phyloP scores from a whole-genome alignment of 2,113 vertebrate genomes.

The Calonectris borealis region DNA sequence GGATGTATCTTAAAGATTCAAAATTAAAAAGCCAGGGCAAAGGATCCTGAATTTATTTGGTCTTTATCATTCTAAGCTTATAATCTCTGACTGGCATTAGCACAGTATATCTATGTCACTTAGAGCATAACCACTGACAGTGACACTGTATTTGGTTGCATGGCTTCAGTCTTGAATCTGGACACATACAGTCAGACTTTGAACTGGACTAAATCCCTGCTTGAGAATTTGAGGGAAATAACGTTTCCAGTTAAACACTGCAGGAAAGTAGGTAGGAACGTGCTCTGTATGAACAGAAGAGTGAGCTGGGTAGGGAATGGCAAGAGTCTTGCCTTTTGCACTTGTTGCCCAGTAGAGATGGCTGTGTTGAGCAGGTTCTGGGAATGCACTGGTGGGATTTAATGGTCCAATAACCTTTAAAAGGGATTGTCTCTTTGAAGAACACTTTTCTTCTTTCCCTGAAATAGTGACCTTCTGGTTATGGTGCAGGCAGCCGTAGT shows the following conservation, averaged over 20 bases:
- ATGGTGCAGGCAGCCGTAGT: neutral
- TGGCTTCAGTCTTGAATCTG: neutral
- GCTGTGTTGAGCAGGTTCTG: neutral
- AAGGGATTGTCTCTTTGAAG: neutral
- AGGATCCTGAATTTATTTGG: neutral
- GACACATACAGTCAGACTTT: neutral
- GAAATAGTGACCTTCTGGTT: neutral
- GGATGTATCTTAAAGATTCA: neutral
- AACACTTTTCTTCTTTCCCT: neutral
- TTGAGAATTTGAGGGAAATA: neutral
- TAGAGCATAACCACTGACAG: neutral
- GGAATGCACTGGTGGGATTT: neutral
- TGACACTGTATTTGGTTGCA: neutral
- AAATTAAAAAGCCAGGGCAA: neutral
- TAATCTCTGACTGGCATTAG: neutral
- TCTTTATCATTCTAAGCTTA: neutral
- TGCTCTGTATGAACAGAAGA: neutral
- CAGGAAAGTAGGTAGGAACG: fast-evolving
- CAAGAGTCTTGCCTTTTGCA: neutral
- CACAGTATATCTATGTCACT: neutral
- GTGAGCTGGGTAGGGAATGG: neutral
- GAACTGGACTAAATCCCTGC: neutral
- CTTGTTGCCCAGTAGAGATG: neutral
- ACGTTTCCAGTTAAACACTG: neutral
- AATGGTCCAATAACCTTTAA: neutral